Base-by-base conservation (phyloP, 2,888 invertebrate genomes). In the Cryptosula pallasiana region DNA sequence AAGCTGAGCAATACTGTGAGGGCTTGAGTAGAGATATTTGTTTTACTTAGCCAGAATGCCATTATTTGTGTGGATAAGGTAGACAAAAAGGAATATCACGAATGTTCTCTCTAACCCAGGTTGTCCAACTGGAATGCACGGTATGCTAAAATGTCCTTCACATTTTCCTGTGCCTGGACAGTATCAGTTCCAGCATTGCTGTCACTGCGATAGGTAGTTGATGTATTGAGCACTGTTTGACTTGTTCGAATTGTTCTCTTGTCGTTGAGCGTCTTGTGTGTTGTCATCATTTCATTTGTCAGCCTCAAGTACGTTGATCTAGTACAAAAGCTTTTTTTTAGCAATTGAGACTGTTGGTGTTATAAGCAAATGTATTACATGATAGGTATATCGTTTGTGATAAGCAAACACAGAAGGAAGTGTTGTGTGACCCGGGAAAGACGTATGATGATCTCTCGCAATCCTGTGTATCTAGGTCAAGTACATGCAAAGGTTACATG, bases 191-290 rank as follows among this genome's bases (percentile, higher is more conserved):
- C 55, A 55, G 23, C 55, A 55, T 55, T 55, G 55, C 55, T 55
- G 55, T n/a, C 55, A 55, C 25, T 55, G 55, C n/a, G 55, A 55
- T n/a, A 55, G 55, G 55, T 55, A 55, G 16, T 23, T 5, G n/a
- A n/a, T n/a, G n/a, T n/a, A n/a, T n/a, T n/a, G n/a, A n/a, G n/a
- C n/a, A n/a, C n/a, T n/a, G n/a, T n/a, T n/a, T n/a, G n/a, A n/a
- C n/a, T n/a, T n/a, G n/a, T n/a, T n/a, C n/a, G n/a, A n/a, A n/a
- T n/a, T n/a, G n/a, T n/a, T n/a, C n/a, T n/a, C n/a, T n/a, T n/a
- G n/a, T n/a, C n/a, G n/a, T n/a, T n/a, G n/a, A n/a, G n/a, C n/a
- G n/a, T n/a, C n/a, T n/a, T n/a, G n/a, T n/a, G n/a, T n/a, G n/a
- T n/a, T n/a, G n/a, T n/a, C n/a, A n/a, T n/a, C n/a, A n/a, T n/a